A percentile compares a stretch with the other conserved stretches of the same genome.
Evolutionary conservation across 2,113 vertebrate species (phyloP).

Genomic region (Saimiri boliviensis): DNA sequence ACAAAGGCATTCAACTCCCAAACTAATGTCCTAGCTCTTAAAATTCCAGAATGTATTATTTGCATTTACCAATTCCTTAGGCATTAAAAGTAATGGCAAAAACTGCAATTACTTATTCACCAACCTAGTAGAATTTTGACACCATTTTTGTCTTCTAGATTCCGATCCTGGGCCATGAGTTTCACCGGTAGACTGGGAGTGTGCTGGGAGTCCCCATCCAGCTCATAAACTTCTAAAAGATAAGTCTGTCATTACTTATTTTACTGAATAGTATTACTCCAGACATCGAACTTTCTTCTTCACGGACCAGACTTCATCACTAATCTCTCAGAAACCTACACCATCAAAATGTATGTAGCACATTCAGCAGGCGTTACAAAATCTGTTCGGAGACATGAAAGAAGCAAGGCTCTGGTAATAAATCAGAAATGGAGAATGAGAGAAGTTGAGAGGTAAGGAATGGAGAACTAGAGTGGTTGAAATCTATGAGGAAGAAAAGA

Average conservation of each 20-base stretch:
- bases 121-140: background rate
- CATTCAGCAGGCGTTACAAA: background rate
- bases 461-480: accelerated
- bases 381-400: background rate
- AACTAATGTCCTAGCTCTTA: background rate
- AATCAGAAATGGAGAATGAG: background rate
- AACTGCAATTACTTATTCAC: too few relatives aligned
- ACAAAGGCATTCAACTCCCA: background rate
- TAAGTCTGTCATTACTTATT: background rate
- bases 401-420: background rate
- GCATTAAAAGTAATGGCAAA: too few relatives aligned
- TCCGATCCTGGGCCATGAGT: accelerated
- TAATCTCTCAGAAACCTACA: background rate
- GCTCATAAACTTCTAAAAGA: background rate
- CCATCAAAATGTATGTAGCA: background rate
- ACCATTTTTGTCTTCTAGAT: background rate
- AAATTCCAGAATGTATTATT: background rate
- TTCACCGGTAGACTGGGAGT: accelerated
- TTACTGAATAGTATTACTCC: background rate
- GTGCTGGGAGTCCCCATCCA: background rate
- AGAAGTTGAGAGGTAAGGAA: accelerated
- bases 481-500: background rate
- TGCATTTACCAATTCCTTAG: background rate
- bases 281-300: background rate
- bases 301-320: background rate